A percentile compares a stretch with the other conserved stretches of the same genome.
Conservation (phyloP, 2,113 vertebrate species). For the Pycnonotus jocosus region DNA sequence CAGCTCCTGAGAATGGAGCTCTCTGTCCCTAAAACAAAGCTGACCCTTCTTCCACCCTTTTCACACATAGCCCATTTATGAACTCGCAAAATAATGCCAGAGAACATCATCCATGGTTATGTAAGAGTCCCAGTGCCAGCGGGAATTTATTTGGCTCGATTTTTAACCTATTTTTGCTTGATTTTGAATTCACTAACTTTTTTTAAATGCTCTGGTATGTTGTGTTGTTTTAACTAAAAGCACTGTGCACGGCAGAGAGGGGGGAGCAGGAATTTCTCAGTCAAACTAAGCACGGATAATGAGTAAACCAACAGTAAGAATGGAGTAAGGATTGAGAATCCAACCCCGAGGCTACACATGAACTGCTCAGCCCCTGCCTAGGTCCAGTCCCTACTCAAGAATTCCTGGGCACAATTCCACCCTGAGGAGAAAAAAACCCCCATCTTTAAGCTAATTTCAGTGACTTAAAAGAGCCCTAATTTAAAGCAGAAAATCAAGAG, state of each 20-base stretch:
- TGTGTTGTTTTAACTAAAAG: slow-evolving; percentile 12
- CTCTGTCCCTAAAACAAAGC: slow-evolving; percentile 4
- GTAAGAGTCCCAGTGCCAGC: not conserved
- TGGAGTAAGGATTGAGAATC: slow-evolving; percentile 8
- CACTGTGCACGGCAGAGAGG: not conserved
- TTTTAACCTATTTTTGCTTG: not conserved
- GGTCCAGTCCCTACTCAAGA: not conserved
- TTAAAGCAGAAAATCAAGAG: not conserved
- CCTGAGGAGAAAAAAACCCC: not conserved
- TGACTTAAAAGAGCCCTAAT: not conserved
- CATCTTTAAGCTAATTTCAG: not conserved
- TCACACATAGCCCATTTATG: not conserved
- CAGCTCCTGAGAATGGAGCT: not conserved
- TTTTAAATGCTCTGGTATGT: not conserved
- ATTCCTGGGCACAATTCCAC: not conserved
- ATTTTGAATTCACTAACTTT: not conserved
- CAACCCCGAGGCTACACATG: not conserved
- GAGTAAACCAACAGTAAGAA: slow-evolving; percentile 37
- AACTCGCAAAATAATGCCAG: not conserved
- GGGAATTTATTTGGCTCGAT: not conserved
- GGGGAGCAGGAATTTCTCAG: slow-evolving; percentile 35
- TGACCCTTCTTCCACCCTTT: not conserved
- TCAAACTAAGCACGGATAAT: slow-evolving; percentile 62
- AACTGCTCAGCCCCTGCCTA: slow-evolving; percentile 7
- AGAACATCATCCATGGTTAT: not conserved